Evolutionary conservation across 2,113 vertebrate species (phyloP).

Genomic region (Protobothrops flavoviridis): DNA sequence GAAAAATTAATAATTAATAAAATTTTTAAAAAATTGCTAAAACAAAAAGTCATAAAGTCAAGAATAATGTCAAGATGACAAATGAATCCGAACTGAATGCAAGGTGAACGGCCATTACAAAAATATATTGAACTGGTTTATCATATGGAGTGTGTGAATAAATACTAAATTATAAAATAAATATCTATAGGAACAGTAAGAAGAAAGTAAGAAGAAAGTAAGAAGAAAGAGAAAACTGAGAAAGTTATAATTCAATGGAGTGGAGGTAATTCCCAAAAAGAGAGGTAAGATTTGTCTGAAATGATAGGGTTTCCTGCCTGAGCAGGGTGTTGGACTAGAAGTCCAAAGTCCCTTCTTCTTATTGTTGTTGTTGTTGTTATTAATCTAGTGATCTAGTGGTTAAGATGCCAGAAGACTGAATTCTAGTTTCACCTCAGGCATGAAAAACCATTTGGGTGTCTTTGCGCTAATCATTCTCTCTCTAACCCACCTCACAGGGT

Average conservation of each 20-base stretch:
- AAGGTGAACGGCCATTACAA: neutral
- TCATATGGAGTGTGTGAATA: neutral
- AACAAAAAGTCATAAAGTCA: neutral
- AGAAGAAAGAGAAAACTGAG: neutral
- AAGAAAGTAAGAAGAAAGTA: neutral
- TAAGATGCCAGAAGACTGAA: too few relatives aligned
- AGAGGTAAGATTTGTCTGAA: neutral
- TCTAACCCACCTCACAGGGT: too few relatives aligned
- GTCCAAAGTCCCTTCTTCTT: too few relatives aligned
- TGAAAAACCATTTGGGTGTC: too few relatives aligned
- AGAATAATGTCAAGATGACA: neutral
- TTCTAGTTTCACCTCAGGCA: too few relatives aligned
- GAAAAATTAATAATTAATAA: too few relatives aligned
- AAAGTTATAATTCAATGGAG: neutral
- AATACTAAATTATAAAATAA: neutral
- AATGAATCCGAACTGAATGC: neutral
- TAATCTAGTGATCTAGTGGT: too few relatives aligned
- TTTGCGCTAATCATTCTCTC: too few relatives aligned
- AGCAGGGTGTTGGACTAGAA: too few relatives aligned
- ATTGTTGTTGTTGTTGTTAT: too few relatives aligned
- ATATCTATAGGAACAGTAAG: neutral
- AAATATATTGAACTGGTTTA: neutral
- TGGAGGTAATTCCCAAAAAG: neutral
- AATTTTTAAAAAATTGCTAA: neutral
- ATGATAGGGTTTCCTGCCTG: too few relatives aligned